These are phyloP conservation scores for Casuarius casuarius DNA, from an alignment of 2,113 vertebrate genomes.

Conservation along the genomic window DNA sequence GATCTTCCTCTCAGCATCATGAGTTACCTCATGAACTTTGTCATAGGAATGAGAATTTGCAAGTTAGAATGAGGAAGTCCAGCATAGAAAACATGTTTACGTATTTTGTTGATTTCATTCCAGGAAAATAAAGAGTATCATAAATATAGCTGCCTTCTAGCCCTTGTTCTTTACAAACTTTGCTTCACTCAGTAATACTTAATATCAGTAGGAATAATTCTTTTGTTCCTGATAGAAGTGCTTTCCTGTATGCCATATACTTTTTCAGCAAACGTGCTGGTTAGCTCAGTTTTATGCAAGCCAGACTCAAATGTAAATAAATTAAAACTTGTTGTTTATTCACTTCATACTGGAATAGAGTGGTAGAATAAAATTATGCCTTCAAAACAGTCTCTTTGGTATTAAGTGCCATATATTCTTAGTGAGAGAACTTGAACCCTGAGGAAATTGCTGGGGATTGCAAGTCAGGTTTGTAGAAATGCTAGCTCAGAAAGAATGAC, in stretches of 20 bases:
- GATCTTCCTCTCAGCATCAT: background rate
- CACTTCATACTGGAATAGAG: background rate
- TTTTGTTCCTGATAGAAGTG: background rate
- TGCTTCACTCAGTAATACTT: background rate
- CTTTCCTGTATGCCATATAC: background rate
- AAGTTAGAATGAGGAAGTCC: background rate
- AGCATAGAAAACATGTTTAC: background rate
- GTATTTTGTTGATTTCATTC: background rate
- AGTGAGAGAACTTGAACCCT: background rate
- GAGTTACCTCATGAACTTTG: background rate
- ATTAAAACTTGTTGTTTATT: background rate
- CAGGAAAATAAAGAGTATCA: background rate
- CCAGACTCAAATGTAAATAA: background rate
- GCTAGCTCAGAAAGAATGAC: background rate
- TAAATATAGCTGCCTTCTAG: background rate
- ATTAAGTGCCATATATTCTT: background rate
- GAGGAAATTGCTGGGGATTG: background rate
- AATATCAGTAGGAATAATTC: background rate
- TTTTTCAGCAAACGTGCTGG: background rate
- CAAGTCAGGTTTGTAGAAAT: slow-evolving; percentile 25
- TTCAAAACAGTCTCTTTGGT: background rate
- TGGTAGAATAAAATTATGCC: background rate
- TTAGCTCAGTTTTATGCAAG: background rate
- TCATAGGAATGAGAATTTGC: background rate
- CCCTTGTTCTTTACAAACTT: background rate